phyloP scores from a whole-genome alignment of 2,113 vertebrate species.

The Leptosomus discolor region DNA sequence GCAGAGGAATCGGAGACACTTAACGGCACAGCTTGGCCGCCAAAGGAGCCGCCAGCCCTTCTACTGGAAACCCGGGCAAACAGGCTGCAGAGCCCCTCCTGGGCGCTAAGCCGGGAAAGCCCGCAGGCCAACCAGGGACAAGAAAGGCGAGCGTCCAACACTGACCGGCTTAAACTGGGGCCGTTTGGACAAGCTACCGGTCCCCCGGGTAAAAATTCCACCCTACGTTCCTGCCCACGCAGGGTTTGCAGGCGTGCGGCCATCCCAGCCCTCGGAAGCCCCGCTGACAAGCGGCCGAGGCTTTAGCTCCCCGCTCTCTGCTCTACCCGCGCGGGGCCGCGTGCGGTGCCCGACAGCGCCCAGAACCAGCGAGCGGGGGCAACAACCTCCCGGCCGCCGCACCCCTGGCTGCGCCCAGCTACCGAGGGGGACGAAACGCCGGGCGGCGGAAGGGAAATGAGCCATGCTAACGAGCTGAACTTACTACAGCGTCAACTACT shows the following conservation, averaged over 20 bases:
- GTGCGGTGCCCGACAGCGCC: neutral
- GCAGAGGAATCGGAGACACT: neutral
- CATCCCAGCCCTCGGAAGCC: too few species aligned
- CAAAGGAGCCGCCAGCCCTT: neutral
- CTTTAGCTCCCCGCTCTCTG: neutral
- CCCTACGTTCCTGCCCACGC: rapidly evolving
- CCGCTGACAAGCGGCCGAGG: constrained; percentile 6
- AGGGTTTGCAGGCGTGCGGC: neutral
- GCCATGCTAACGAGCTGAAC: constrained; percentile 10
- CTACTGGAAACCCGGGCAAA: neutral
- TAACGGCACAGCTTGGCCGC: neutral
- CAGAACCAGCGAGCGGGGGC: rapidly evolving
- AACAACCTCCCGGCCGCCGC: rapidly evolving
- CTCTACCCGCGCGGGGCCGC: neutral
- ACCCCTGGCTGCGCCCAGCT: neutral
- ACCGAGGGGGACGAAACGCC: neutral
- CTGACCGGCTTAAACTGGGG: rapidly evolving
- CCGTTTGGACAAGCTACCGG: rapidly evolving
- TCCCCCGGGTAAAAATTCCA: neutral
- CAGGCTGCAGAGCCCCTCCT: neutral
- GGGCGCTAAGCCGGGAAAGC: neutral
- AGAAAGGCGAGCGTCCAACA: rapidly evolving
- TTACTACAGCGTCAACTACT: neutral
- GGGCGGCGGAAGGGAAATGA: neutral
- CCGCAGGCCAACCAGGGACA: neutral